Evolutionary conservation across 2,888 invertebrate genomes (phyloP), one percentile per base, ranked within the genome.

Genomic region (Himalopsyche anomala): DNA sequence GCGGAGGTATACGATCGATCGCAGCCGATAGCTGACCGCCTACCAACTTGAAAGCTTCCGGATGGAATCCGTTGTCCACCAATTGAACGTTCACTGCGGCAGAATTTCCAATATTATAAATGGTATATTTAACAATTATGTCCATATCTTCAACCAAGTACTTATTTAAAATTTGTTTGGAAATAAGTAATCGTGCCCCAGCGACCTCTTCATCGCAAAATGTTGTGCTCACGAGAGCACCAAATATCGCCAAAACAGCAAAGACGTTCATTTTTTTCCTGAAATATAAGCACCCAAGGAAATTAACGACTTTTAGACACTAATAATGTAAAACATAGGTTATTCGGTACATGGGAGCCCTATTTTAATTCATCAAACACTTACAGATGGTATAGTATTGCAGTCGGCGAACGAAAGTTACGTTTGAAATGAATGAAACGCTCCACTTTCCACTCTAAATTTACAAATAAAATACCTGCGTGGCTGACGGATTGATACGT

Each of bases 111-210:
- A 99, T 96, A 91, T 99, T 99, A 93, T 95, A 98, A 86, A 99
- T 93, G 17, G 97, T 97, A 91, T 99, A 99, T 93, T 99, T 98
- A 74, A 99, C 96, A 88, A 99, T 95, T 90, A 99, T 95, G 91
- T 99, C 99, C 95, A 98, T 97, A 90, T 96, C 96, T 93, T 99
- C 99, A 1, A 99, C 99, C 88, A 99, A 93, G 91, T 98, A 99
- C 92, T 97, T 98, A 91, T 99, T 99, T 87, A 99, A 94, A 90
- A 99, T 96, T 92, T 98, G 97, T 92, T 99, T 99, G 12, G 98
- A 97, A 40, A 98, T 96, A 88, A 99, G 93, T 82, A 99, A 93
- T 90, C 96, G 95, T 36, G 99, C 98, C 84, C 95, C 94, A 81
- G 95, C 93, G 79, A 96, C 95, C 90, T 96, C 96, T 89, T 96